These are phyloP conservation scores for Cephus cinctus DNA, from an alignment of 1,140 invertebrate species.

Conservation along the genomic window DNA sequence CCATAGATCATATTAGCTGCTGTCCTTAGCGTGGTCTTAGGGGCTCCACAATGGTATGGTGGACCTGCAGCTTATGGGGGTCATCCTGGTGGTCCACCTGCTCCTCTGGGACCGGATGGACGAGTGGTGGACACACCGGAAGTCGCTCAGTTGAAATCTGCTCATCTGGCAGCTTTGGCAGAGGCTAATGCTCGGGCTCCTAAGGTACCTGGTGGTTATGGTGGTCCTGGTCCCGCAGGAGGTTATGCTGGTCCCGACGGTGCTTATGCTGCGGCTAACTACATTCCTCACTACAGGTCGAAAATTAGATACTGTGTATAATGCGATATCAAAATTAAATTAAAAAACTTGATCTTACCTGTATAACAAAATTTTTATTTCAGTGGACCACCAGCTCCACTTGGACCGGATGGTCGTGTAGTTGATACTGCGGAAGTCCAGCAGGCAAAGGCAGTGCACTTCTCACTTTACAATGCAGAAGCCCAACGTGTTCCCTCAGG, in stretches of 20 bases:
- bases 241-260: slow-evolving; percentile 24
- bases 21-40: slow-evolving; percentile 26
- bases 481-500: slow-evolving; percentile 52
- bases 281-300: neutral
- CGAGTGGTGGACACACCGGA: slow-evolving; percentile 65
- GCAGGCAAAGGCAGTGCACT: slow-evolving; percentile 63
- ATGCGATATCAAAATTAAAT: neutral
- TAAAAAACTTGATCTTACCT: neutral
- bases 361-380: slow-evolving; percentile 8
- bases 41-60: slow-evolving; percentile 47
- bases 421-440: slow-evolving; percentile 66
- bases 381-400: slow-evolving; percentile 52
- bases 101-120: slow-evolving; percentile 62
- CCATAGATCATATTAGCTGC: slow-evolving; percentile 34
- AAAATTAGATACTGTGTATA: neutral
- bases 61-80: slow-evolving; percentile 32
- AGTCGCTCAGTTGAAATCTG: slow-evolving; percentile 62
- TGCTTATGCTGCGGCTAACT: slow-evolving; percentile 24
- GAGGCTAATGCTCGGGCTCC: slow-evolving; percentile 56
- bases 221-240: slow-evolving; percentile 11
- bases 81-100: slow-evolving; percentile 34
- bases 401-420: slow-evolving; percentile 59
- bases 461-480: slow-evolving; percentile 59
- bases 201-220: slow-evolving; percentile 42
- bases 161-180: slow-evolving; percentile 59